These are phyloP conservation scores for Drosophila ambigua DNA, from an alignment of 1,140 invertebrate genomes.

Conservation along the genomic window DNA sequence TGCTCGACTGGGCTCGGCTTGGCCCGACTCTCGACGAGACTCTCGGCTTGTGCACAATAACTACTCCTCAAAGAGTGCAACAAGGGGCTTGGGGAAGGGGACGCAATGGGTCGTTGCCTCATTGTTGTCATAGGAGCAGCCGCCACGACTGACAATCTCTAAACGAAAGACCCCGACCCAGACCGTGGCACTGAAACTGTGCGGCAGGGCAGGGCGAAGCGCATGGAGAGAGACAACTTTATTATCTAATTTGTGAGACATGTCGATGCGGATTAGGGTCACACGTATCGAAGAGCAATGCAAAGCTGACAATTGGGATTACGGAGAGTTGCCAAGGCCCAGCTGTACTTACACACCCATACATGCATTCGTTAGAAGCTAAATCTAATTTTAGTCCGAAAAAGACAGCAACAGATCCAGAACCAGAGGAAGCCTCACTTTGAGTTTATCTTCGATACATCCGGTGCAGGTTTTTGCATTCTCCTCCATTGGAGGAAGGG, in stretches of 20 bases:
- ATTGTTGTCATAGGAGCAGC: constrained; percentile 52
- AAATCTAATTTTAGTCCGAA: constrained; percentile 9
- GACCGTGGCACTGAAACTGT: constrained; percentile 25
- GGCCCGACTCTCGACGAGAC: not conserved
- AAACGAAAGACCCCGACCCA: constrained; percentile 43
- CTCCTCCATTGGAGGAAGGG: not conserved
- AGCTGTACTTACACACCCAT: constrained; percentile 30
- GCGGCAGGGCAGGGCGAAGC: constrained; percentile 19
- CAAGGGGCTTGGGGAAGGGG: not conserved
- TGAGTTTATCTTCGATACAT: constrained; percentile 50
- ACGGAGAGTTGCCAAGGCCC: constrained; percentile 26
- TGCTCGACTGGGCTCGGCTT: constrained; percentile 57
- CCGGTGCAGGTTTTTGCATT: constrained; percentile 57
- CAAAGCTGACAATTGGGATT: constrained; percentile 75
- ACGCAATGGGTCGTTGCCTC: constrained; percentile 21
- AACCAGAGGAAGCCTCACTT: constrained; percentile 8
- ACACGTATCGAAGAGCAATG: constrained; percentile 69
- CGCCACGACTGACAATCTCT: constrained; percentile 42
- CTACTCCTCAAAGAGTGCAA: constrained; percentile 3
- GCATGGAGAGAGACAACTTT: constrained; percentile 57
- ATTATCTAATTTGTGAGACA: constrained; percentile 78
- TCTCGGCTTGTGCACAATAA: constrained; percentile 6
- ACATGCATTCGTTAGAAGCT: constrained; percentile 34
- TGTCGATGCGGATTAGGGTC: constrained; percentile 82
- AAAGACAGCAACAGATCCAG: no score